Base-by-base conservation (phyloP, 2,113 vertebrate genomes). In the Sinocyclocheilus anshuiensis region DNA sequence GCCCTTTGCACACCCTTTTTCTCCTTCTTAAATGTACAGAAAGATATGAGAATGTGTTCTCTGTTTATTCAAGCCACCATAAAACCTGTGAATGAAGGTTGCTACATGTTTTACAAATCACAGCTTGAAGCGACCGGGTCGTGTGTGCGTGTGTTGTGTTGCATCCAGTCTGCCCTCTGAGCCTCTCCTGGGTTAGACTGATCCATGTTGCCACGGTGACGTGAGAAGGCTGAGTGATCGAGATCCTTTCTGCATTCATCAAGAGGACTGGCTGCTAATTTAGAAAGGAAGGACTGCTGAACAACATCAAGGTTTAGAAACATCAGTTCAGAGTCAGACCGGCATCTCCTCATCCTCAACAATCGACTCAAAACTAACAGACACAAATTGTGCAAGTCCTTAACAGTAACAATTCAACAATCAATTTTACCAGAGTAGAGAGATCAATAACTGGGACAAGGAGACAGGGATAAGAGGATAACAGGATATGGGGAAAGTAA, bases 161-260 rank as follows among this genome's bases (percentile, higher is more conserved):
- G 26, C 42, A 71, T 78, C 24, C 20, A 83, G 57, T 76, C 36
- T 86, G 79, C 85, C 53, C 42, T 74, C 29, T 79, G 48, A 69
- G 61, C 26, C 36, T 7, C 83, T 75, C 16, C 78, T 48, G 63
- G 74, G 20, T 65, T 75, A 75, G 79, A 79, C 84, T 72, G 65
- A 33, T 83, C 24, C 26, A 36, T 33, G 87, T 88, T 86, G 84
- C 84, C 87, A 88, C 16, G 84, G 87, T 86, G 75, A 88, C 53
- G 29, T 22, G 42, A 63, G 5, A 87, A 65, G 33, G 50, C 78
- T 80, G 78, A 42, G 45, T 81, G 26, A 55, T 36, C 20, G 10
- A 71, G 83, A 81, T 85, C 29, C 29, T 72, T 67, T 87, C 10
- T 81, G 45, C 63, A 61, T 77, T 83, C 81, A 71, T 55, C 45